Evolutionary conservation across 2,888 invertebrate genomes (phyloP).

Genomic region (Zaprionus lineosus): DNA sequence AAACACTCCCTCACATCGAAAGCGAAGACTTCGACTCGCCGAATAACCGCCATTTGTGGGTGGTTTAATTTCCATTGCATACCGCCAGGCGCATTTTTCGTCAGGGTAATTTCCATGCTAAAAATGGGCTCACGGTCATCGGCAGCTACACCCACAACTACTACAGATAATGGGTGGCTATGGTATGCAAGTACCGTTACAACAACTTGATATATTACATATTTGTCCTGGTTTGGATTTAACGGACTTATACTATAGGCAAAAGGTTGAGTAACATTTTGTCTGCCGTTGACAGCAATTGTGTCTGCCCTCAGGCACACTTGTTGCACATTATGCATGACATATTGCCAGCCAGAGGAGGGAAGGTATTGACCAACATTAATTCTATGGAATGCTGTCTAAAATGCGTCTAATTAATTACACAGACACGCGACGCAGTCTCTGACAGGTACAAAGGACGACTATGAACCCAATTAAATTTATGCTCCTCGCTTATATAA

Average conservation of each 20-base stretch:
- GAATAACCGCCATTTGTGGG: too few relatives aligned
- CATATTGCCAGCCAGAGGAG: too few relatives aligned
- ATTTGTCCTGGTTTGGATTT: too few relatives aligned
- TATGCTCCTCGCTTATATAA: conserved; percentile 18
- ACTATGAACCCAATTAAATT: not conserved
- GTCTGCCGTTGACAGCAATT: not conserved
- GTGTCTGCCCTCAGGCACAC: not conserved
- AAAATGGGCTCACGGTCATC: conserved; percentile 49
- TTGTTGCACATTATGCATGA: not conserved
- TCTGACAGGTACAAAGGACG: too few relatives aligned
- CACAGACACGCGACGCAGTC: too few relatives aligned
- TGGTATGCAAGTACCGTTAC: not conserved
- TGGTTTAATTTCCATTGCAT: conserved; percentile 59
- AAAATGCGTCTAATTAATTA: conserved; percentile 35
- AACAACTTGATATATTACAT: not conserved
- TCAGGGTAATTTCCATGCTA: conserved; percentile 39
- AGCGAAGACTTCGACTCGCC: too few relatives aligned
- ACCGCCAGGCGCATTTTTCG: conserved; percentile 49
- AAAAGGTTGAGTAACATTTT: not conserved
- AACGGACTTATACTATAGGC: not conserved
- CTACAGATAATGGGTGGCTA: not conserved
- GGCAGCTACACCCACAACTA: not conserved
- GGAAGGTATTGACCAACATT: too few relatives aligned
- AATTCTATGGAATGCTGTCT: too few relatives aligned
- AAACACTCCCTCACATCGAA: too few relatives aligned